Evolutionary conservation across 2,113 vertebrate genomes (phyloP).

Genomic region (Corvus moneduloides): DNA sequence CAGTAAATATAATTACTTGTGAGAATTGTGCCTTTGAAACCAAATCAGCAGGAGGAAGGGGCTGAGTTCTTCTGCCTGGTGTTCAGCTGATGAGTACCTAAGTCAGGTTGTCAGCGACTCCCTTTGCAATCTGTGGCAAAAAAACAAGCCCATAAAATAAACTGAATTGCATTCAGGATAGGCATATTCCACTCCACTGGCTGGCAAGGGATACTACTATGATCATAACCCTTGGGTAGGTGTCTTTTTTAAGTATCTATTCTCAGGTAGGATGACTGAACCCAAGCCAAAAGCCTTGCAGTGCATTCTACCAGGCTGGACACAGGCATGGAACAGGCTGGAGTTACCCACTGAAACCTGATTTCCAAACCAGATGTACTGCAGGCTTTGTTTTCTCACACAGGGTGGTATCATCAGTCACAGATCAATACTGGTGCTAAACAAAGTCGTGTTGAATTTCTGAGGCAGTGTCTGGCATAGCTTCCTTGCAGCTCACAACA

Average conservation of each 20-base stretch:
- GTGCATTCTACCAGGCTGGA: accelerated
- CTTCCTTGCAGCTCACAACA: background rate
- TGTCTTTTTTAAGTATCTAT: background rate
- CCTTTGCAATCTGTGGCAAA: background rate
- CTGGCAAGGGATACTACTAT: background rate
- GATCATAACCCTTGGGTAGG: background rate
- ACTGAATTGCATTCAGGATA: background rate
- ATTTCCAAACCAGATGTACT: background rate
- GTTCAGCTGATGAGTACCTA: background rate
- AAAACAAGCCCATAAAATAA: background rate
- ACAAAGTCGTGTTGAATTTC: background rate
- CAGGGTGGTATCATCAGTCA: background rate
- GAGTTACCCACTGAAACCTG: background rate
- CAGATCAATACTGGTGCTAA: background rate
- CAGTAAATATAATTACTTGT: background rate
- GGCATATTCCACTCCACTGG: background rate
- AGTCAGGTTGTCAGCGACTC: background rate
- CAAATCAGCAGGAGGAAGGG: background rate
- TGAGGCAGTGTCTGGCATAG: background rate
- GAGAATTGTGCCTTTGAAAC: background rate
- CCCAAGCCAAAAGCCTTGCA: background rate
- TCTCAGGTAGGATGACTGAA: background rate
- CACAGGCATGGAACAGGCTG: background rate
- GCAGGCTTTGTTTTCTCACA: background rate
- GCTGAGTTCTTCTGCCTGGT: background rate